Conservation (phyloP, 2,888 invertebrate species). For the Cotesia congregata region DNA sequence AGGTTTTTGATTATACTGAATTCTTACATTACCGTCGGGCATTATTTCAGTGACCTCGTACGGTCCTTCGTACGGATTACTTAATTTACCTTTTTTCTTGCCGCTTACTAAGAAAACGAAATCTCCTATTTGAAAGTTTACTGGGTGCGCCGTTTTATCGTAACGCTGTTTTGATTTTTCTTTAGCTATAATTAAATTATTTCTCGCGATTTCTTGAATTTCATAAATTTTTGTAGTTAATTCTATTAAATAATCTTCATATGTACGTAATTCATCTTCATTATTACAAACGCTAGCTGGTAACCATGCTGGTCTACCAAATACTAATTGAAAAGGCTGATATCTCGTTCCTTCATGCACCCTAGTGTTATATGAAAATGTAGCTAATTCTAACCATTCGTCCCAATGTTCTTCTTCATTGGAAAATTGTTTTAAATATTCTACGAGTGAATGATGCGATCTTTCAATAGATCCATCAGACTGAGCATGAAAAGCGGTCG, state of each 20-base stretch:
- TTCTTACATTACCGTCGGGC: slow-evolving; percentile 29
- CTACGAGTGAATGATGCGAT: too few relatives aligned
- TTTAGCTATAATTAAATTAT: not conserved
- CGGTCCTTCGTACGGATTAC: slow-evolving; percentile 42
- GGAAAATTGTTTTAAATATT: not conserved
- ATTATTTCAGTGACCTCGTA: slow-evolving; percentile 36
- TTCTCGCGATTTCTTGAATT: too few relatives aligned
- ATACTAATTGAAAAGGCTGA: not conserved
- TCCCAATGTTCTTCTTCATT: slow-evolving; percentile 8
- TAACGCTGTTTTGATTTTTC: slow-evolving; percentile 41
- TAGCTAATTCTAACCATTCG: slow-evolving; percentile 3
- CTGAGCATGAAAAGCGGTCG: too few relatives aligned
- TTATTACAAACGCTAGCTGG: too few relatives aligned
- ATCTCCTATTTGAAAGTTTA: slow-evolving; percentile 29
- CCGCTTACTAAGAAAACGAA: slow-evolving; percentile 30
- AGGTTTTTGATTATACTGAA: not conserved
- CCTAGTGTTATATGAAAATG: not conserved
- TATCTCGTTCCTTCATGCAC: slow-evolving; percentile 5
- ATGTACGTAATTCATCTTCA: too few relatives aligned
- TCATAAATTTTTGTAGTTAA: too few relatives aligned
- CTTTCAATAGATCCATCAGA: too few relatives aligned
- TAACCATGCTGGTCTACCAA: too few relatives aligned
- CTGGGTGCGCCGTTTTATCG: slow-evolving; percentile 25
- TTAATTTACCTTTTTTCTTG: slow-evolving; percentile 36
- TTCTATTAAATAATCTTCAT: too few relatives aligned